phyloP scores from a whole-genome alignment of 2,113 vertebrate species.

The Cairina moschata region DNA sequence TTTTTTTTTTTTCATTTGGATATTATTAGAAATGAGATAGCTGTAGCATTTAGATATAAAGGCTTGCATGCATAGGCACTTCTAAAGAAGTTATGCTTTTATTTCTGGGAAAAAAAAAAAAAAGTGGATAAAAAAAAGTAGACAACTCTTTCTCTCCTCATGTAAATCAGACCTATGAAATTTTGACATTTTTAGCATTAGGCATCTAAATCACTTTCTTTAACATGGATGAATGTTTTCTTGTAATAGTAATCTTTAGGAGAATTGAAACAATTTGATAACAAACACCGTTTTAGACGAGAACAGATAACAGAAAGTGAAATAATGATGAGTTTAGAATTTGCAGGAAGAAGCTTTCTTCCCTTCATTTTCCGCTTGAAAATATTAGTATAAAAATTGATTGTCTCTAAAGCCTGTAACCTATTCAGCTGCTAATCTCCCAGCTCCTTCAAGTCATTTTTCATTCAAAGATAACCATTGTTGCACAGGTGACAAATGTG shows the following conservation, averaged over 20 bases:
- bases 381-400: conserved; percentile 11
- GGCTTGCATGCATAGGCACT: neutral
- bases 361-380: conserved; percentile 41
- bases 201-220: neutral
- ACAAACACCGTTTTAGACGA: neutral
- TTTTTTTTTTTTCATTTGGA: neutral
- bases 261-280: neutral
- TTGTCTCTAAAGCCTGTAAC: conserved; percentile 54
- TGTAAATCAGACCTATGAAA: neutral
- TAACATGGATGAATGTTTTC: neutral
- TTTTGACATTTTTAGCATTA: neutral
- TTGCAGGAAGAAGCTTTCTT: neutral
- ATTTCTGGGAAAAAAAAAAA: neutral
- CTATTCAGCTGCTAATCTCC: conserved; percentile 57
- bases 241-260: neutral
- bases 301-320: conserved; percentile 9
- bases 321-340: neutral
- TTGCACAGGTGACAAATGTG: conserved; percentile 48
- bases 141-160: neutral
- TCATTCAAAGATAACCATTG: conserved; percentile 51
- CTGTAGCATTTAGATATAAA: neutral
- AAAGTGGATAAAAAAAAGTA: neutral
- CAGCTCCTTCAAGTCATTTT: conserved; percentile 40
- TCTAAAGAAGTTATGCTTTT: neutral
- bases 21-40: neutral